Conservation (phyloP, 2,113 vertebrate genomes). For the Holacanthus passer region DNA sequence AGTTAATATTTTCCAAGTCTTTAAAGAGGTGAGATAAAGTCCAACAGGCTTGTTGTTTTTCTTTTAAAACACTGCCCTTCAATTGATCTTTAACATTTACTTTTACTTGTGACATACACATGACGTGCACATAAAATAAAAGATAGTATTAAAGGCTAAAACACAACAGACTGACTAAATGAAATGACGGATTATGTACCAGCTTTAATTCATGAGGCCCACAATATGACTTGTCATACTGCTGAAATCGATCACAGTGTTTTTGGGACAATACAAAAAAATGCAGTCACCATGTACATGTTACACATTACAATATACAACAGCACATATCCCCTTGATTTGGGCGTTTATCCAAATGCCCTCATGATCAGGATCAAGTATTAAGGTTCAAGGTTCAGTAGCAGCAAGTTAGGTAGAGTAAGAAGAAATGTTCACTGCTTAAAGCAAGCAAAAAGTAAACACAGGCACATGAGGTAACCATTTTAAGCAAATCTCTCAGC, state of each 20-base stretch:
- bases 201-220: background rate
- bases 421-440: constrained; percentile 1
- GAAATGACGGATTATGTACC: background rate
- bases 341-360: constrained; percentile 20
- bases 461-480: background rate
- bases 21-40: constrained; percentile 62
- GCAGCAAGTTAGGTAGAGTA: background rate
- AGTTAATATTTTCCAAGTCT: constrained; percentile 66
- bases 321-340: background rate
- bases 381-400: background rate
- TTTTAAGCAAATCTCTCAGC: constrained; percentile 9
- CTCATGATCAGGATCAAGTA: constrained; percentile 31
- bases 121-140: background rate
- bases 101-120: constrained; percentile 6
- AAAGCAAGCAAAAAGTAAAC: constrained; percentile 8
- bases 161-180: background rate
- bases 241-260: background rate
- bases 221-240: background rate
- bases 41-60: constrained; percentile 38
- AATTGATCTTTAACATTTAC: constrained; percentile 64
- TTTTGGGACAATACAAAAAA: background rate
- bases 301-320: background rate
- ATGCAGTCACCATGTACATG: background rate
- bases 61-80: background rate
- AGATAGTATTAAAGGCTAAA: background rate